A percentile compares a stretch with the other conserved stretches of the same genome.
These are phyloP conservation scores for Haemorhous mexicanus DNA, from an alignment of 2,113 vertebrate species.

Conservation along the genomic window DNA sequence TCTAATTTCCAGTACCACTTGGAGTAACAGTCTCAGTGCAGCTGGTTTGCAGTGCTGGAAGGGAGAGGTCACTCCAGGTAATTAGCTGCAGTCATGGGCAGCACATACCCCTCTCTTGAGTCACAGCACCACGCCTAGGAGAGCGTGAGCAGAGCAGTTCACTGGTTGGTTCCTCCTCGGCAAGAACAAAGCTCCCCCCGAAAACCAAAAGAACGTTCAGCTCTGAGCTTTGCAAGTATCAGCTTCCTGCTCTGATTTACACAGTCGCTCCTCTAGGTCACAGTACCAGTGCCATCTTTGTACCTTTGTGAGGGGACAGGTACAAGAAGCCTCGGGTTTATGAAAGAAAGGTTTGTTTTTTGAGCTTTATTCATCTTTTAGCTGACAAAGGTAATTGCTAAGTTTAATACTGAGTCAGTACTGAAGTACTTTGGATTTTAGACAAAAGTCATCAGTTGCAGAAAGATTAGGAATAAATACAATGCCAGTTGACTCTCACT, in stretches of 20 bases:
- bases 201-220: not conserved
- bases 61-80: not conserved
- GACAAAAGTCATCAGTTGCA: not conserved
- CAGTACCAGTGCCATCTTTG: rapidly evolving
- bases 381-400: not conserved
- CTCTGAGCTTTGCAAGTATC: not conserved
- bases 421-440: not conserved
- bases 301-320: not conserved
- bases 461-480: not conserved
- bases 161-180: not conserved
- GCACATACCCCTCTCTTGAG: not conserved
- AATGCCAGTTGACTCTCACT: not conserved
- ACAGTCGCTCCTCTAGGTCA: not conserved
- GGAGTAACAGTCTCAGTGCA: not conserved
- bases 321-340: not conserved
- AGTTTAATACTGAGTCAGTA: not conserved
- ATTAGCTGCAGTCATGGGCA: not conserved
- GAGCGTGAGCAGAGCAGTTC: not conserved
- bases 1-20: not conserved
- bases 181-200: not conserved
- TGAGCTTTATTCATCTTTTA: not conserved
- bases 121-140: not conserved
- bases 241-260: not conserved
- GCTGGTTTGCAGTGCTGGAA: not conserved
- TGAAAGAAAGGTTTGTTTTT: not conserved